Percentiles rank a stretch among this genome's conserved stretches.
Conservation (phyloP, 2,113 vertebrate species). For the Apodemus sylvaticus region DNA sequence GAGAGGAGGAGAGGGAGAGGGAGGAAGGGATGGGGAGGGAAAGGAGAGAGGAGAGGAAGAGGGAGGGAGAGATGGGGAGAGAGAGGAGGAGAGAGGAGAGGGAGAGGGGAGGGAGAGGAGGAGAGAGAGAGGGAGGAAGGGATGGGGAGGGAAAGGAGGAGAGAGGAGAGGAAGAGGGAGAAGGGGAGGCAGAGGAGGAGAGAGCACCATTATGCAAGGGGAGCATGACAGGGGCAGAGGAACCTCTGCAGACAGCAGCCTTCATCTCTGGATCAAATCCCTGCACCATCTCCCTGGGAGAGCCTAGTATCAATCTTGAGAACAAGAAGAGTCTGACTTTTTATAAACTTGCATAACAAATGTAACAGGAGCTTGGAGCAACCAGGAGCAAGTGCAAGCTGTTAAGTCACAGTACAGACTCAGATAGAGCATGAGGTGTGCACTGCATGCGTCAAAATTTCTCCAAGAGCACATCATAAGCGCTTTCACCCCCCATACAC, state of each 20-base stretch:
- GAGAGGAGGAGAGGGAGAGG: too few relatives aligned
- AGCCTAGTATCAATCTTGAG: too few relatives aligned
- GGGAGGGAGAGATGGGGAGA: not conserved
- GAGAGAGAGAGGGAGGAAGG: too few relatives aligned
- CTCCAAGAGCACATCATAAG: not conserved
- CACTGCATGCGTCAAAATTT: not conserved
- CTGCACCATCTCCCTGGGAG: not conserved
- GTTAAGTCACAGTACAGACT: not conserved
- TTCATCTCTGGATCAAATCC: not conserved
- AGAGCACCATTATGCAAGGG: not conserved
- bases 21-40: too few relatives aligned
- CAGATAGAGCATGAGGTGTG: not conserved
- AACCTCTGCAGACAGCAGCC: not conserved
- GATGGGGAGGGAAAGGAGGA: too few relatives aligned
- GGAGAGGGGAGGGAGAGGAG: fast-evolving
- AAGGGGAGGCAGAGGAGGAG: not conserved
- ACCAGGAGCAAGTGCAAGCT: not conserved
- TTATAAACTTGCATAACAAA: not conserved
- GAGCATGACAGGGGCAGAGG: too few relatives aligned
- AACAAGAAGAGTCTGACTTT: not conserved
- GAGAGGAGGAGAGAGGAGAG: too few relatives aligned
- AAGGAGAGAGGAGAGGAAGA: too few relatives aligned
- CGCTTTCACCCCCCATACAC: too few relatives aligned
- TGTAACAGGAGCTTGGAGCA: not conserved
- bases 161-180: not conserved